These are phyloP conservation scores for Agrotis puta DNA, from an alignment of 2,888 invertebrate species.

Conservation along the genomic window DNA sequence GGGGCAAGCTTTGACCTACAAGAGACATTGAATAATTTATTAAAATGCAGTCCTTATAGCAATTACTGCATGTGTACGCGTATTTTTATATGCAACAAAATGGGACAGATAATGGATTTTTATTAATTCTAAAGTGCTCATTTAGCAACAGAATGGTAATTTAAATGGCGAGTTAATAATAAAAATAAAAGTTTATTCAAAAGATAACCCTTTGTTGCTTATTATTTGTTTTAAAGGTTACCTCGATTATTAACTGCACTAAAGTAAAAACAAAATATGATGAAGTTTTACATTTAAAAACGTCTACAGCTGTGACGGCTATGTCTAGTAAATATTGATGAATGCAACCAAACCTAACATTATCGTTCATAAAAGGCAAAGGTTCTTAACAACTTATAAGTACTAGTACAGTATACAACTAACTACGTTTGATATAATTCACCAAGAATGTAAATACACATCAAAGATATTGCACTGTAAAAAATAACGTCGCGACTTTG, in stretches of 20 bases:
- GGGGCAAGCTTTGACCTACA: conserved; percentile 52
- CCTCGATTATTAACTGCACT: conserved; percentile 1
- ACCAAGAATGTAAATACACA: conserved; percentile 41
- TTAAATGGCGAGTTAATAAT: conserved; percentile 9
- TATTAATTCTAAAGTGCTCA: conserved; percentile 5
- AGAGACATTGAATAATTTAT: conserved; percentile 47
- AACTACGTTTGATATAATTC: conserved; percentile 22
- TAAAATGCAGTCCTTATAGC: conserved; percentile 27
- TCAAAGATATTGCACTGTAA: conserved; percentile 46
- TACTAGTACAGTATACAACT: neutral
- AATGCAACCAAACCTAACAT: conserved; percentile 12
- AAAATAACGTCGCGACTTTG: conserved; percentile 64
- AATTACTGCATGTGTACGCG: conserved; percentile 23
- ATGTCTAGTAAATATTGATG: conserved; percentile 1
- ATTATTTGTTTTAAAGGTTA: conserved; percentile 30
- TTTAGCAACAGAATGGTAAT: conserved; percentile 5
- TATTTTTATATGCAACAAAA: conserved; percentile 4
- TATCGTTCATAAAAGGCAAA: conserved; percentile 13
- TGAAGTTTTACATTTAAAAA: neutral
- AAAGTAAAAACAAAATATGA: neutral
- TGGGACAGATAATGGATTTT: conserved; percentile 12
- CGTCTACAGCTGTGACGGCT: neutral
- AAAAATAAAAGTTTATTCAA: conserved; percentile 3
- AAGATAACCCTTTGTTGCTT: conserved; percentile 7
- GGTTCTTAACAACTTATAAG: conserved; percentile 2